Percentiles rank a stretch among this genome's conserved stretches.
Conservation (phyloP, 2,113 vertebrate species). For the Seriola quinqueradiata region DNA sequence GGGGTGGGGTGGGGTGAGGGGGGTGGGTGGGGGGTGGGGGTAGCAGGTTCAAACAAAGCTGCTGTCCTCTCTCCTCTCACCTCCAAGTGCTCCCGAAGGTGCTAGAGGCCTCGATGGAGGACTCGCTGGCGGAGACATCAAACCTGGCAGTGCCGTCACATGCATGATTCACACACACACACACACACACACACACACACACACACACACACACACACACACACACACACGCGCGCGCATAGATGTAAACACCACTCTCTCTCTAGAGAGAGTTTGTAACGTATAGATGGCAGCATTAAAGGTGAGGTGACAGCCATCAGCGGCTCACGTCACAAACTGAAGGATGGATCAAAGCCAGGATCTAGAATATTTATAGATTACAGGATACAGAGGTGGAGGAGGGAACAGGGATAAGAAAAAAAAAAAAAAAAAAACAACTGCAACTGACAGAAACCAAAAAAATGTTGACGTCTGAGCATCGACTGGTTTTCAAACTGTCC, state of each 20-base stretch:
- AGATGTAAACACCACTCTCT: conserved; percentile 57
- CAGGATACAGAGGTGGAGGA: conserved; percentile 43
- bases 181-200: conserved; percentile 15
- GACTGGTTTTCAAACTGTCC: conserved; percentile 22
- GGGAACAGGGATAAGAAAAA: neutral
- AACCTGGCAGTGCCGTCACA: conserved; percentile 54
- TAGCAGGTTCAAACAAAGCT: conserved; percentile 67
- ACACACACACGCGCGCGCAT: conserved; percentile 6
- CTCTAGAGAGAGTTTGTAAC: conserved; percentile 44
- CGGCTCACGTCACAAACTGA: conserved; percentile 46
- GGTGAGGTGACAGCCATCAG: conserved; percentile 73
- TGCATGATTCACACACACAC: conserved; percentile 48
- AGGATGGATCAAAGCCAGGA: conserved; percentile 71
- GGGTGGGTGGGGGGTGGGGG: neutral
- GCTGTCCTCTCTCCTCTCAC: conserved; percentile 74
- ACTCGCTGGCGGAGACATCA: conserved; percentile 40
- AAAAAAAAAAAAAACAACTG: neutral
- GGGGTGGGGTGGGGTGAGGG: neutral
- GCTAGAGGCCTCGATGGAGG: conserved; percentile 39
- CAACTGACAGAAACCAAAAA: conserved; percentile 46
- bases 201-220: conserved; percentile 2
- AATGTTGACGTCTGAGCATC: conserved; percentile 33
- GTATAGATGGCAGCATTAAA: conserved; percentile 43
- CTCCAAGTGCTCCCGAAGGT: conserved; percentile 67
- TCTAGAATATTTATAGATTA: conserved; percentile 77